A percentile compares a stretch with the other conserved stretches of the same genome.
phyloP scores from a whole-genome alignment of 2,797 vertebrate genomes.

The Allobates femoralis region DNA sequence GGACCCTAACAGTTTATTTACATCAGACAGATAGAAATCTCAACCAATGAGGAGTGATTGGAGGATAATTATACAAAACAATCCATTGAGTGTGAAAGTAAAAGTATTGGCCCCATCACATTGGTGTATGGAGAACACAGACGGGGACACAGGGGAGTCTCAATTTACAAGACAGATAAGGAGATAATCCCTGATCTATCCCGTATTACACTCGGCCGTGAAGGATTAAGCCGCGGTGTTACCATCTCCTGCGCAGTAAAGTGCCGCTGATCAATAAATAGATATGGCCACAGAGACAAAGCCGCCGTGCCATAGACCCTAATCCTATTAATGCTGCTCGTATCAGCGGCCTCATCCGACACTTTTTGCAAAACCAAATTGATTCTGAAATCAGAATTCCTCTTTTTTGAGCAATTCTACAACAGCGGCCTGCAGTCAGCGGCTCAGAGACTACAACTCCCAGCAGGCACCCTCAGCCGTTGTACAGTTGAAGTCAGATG shows the following conservation, averaged over 20 bases:
- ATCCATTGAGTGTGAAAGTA: background rate
- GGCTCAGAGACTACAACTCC: background rate
- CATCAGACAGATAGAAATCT: too few relatives aligned
- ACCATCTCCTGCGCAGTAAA: background rate
- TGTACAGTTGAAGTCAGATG: too few relatives aligned
- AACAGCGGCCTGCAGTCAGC: background rate
- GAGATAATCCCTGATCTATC: conserved; percentile 23
- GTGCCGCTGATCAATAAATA: background rate
- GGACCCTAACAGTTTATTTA: too few relatives aligned
- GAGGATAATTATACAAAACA: background rate
- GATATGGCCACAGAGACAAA: background rate
- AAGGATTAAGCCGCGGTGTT: conserved; percentile 13
- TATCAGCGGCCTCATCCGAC: background rate
- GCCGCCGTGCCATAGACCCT: background rate
- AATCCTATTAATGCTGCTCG: background rate
- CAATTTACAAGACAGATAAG: conserved; percentile 20
- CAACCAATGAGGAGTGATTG: background rate
- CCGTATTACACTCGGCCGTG: background rate
- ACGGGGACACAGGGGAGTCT: background rate
- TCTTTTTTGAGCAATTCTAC: background rate
- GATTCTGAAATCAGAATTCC: background rate
- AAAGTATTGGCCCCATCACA: background rate
- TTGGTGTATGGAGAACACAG: background rate
- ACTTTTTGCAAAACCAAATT: background rate
- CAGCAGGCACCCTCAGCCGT: background rate